Evolutionary conservation across 2,888 invertebrate species (phyloP), one percentile per base, ranked within the genome.

Genomic region (Drosophila acutilabella): DNA sequence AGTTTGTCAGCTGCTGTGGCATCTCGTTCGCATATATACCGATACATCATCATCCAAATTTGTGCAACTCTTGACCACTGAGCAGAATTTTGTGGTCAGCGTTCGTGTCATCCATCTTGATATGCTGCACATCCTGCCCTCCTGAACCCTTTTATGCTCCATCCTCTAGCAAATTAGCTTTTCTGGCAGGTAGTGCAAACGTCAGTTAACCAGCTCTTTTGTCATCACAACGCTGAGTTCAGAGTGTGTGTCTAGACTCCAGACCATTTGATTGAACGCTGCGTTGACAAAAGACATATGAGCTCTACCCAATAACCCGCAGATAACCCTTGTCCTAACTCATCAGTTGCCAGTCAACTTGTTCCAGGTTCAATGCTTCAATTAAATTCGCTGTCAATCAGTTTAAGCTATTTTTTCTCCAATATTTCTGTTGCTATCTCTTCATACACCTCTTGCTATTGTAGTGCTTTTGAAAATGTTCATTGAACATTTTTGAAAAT

Each of bases 381-480:
- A 83, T 86, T 83, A 83, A 83, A 80, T 72, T 71, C 54, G 58
- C 87, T 86, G 83, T 83, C 83, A 83, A 83, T 83, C 83, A 83
- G 61, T 72, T 72, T 64, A 56, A 64, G 33, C 54, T 59, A 40
- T 50, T 18, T 8, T 50, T 36, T 36, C 13, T 2, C 30, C 4
- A 30, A 7, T 52, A 40, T 26, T 52, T 11, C 23, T 53, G 38
- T 50, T 47, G 60, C 47, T 36, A 13, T 36, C 23, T 61, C 62
- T 57, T 73, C 76, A 23, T 62, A 58, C 61, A 81, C 54, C 58
- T 44, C 58, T 52, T 53, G 23, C 50, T 42, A 18, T 14, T 23
- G 20, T 23, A 16, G 38, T 42, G 40, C 11, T 44, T 41, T 54
- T 14, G 10, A 23, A 68, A 64, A 65, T 56, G 40, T 71, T 71